phyloP scores from a whole-genome alignment of 2,888 invertebrate genomes.

The Bombylius discolor region DNA sequence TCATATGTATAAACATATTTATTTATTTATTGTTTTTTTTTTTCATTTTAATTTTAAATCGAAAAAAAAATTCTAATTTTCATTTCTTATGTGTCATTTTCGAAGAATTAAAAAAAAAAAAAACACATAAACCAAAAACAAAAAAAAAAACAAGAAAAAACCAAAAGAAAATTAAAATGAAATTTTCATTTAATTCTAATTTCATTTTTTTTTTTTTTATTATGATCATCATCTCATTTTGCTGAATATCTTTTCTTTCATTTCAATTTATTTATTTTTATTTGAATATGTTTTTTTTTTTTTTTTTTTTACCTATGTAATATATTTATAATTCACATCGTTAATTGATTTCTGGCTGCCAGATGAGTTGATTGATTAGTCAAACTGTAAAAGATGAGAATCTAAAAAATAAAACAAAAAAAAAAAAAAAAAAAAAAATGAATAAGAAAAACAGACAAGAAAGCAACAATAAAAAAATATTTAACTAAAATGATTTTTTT shows the following conservation, averaged over 20 bases:
- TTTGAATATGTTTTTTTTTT: neutral
- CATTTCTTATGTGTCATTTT: too few relatives aligned
- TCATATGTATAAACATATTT: too few relatives aligned
- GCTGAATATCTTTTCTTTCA: too few relatives aligned
- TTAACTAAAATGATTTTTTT: too few relatives aligned
- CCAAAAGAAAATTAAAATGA: too few relatives aligned
- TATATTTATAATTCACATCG: neutral
- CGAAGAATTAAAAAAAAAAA: neutral
- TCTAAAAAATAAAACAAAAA: neutral
- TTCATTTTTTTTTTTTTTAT: too few relatives aligned
- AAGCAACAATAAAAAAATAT: too few relatives aligned
- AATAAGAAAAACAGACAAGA: neutral
- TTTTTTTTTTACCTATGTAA: neutral
- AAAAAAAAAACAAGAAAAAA: neutral
- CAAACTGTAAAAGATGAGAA: constrained; percentile 3
- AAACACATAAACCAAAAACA: neutral
- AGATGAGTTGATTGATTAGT: constrained; percentile 8
- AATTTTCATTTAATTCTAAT: too few relatives aligned
- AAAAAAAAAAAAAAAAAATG: neutral
- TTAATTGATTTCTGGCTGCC: constrained; percentile 8
- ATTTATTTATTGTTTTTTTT: too few relatives aligned
- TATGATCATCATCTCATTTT: too few relatives aligned
- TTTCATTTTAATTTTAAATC: too few relatives aligned
- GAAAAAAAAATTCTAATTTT: too few relatives aligned
- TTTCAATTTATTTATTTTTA: neutral